phyloP scores from a whole-genome alignment of 2,888 invertebrate genomes.

The Acanthosepion pharaonis region DNA sequence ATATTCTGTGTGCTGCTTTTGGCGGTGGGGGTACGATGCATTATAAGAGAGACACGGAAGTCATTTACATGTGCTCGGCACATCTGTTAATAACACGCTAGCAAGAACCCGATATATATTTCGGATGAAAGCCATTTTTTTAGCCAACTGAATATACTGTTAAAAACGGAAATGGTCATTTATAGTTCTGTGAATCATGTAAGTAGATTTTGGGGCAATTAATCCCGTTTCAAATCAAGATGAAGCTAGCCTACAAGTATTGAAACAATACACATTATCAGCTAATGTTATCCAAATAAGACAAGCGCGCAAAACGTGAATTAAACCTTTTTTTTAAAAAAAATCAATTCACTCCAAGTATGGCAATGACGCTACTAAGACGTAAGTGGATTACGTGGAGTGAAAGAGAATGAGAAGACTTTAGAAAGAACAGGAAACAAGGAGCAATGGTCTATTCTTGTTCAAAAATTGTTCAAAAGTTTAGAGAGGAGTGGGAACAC shows the following conservation, averaged over 20 bases:
- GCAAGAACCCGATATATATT: background rate
- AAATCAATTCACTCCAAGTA: too few relatives aligned
- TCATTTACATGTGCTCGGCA: background rate
- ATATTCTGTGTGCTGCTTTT: background rate
- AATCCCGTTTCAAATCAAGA: background rate
- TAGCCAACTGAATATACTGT: background rate
- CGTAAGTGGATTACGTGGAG: too few relatives aligned
- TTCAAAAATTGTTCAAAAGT: too few relatives aligned
- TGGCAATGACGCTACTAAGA: too few relatives aligned
- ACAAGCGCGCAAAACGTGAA: too few relatives aligned
- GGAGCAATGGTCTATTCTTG: too few relatives aligned
- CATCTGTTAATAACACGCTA: slow-evolving; percentile 9
- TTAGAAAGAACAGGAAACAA: too few relatives aligned
- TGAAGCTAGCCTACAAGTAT: background rate
- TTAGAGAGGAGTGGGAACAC: too few relatives aligned
- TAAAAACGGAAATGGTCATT: background rate
- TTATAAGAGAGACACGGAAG: background rate
- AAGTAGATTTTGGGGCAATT: background rate
- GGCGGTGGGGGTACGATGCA: background rate
- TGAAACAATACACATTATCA: too few relatives aligned
- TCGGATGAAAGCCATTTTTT: background rate
- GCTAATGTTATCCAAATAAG: too few relatives aligned
- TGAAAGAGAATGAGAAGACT: too few relatives aligned
- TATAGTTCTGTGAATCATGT: background rate
- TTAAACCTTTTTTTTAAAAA: too few relatives aligned